Conservation (phyloP, 2,113 vertebrate species). For the Toxostoma redivivum region DNA sequence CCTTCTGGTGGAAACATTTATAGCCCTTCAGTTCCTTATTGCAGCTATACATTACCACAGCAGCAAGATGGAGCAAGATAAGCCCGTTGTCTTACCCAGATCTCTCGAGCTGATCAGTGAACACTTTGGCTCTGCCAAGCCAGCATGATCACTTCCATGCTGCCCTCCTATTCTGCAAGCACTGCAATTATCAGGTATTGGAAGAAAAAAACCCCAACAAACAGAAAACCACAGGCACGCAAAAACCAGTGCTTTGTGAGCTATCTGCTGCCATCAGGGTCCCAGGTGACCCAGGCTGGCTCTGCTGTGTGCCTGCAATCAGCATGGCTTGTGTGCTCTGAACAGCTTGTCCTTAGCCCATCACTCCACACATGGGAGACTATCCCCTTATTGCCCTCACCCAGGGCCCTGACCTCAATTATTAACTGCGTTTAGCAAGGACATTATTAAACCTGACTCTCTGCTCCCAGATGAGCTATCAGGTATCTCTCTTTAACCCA, state of each 20-base stretch:
- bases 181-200: not conserved
- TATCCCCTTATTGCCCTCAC: constrained; percentile 68
- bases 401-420: constrained; percentile 77
- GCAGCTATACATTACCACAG: not conserved
- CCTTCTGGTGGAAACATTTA: not conserved
- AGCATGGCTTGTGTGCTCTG: not conserved
- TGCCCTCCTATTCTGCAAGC: not conserved
- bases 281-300: not conserved
- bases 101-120: not conserved
- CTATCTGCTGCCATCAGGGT: not conserved
- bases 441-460: constrained; percentile 81
- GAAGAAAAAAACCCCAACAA: not conserved
- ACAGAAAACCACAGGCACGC: not conserved
- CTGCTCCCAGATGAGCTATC: constrained; percentile 76
- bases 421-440: constrained; percentile 72
- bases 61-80: not conserved
- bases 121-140: not conserved
- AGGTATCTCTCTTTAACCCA: constrained; percentile 71
- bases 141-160: not conserved
- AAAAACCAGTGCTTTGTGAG: not conserved
- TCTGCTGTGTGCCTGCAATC: not conserved
- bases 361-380: constrained; percentile 61
- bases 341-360: constrained; percentile 24
- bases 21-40: not conserved
- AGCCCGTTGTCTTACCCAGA: not conserved